Evolutionary conservation across 2,113 vertebrate species (phyloP).

Genomic region (Salvelinus sp.): DNA sequence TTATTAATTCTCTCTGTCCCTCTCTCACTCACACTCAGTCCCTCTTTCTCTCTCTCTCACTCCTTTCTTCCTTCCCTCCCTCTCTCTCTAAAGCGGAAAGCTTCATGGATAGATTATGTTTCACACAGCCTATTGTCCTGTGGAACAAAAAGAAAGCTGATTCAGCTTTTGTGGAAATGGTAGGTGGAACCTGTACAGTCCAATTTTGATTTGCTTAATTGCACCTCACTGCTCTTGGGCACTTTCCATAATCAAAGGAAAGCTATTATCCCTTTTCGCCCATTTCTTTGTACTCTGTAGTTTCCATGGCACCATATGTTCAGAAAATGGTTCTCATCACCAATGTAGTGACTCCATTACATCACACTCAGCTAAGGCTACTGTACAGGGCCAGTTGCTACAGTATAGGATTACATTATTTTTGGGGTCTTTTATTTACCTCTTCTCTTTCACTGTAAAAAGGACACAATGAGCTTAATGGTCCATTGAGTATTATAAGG

Average conservation of each 20-base stretch:
- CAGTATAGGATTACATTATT: slow-evolving; percentile 64
- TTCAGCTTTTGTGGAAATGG: slow-evolving; percentile 24
- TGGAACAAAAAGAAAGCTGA: slow-evolving; percentile 14
- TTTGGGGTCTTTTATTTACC: slow-evolving; percentile 65
- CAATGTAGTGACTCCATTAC: slow-evolving; percentile 44
- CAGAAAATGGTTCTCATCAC: slow-evolving; percentile 31
- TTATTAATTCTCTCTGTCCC: not conserved
- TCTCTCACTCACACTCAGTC: not conserved
- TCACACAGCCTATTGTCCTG: not conserved
- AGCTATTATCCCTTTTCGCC: slow-evolving; percentile 22
- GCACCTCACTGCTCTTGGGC: slow-evolving; percentile 17
- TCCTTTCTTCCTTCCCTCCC: not conserved
- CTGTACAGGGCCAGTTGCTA: slow-evolving; percentile 36
- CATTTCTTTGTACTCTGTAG: slow-evolving; percentile 27
- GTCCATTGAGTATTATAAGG: slow-evolving; percentile 62
- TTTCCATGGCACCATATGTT: slow-evolving; percentile 28
- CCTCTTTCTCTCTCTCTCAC: slow-evolving; percentile 4
- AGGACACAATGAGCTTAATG: slow-evolving; percentile 65
- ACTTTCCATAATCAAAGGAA: slow-evolving; percentile 34
- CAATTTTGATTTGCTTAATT: slow-evolving; percentile 30
- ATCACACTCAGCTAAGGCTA: slow-evolving; percentile 34
- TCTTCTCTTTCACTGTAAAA: slow-evolving; percentile 57
- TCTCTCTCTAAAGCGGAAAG: not conserved
- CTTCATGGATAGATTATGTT: not conserved
- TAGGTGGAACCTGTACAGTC: slow-evolving; percentile 13